Evolutionary conservation across 2,888 invertebrate species (phyloP).

Genomic region (Dromius quadrimaculatus): DNA sequence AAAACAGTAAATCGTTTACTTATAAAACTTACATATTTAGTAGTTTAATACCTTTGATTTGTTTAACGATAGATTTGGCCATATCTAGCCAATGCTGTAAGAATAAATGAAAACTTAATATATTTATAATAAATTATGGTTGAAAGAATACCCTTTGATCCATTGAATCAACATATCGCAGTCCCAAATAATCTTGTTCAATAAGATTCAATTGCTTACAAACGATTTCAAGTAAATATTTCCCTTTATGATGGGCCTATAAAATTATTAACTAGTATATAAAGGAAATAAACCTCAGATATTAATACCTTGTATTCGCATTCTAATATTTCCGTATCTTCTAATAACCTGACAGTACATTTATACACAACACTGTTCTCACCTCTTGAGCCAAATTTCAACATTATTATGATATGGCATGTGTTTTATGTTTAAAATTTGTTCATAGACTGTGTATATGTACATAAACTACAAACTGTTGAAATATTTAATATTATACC

Average conservation of each 20-base stretch:
- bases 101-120: conserved; percentile 52
- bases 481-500: not conserved
- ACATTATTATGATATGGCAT: conserved; percentile 61
- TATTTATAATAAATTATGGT: not conserved
- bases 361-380: conserved; percentile 84
- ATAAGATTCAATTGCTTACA: conserved; percentile 91
- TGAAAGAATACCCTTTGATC: conserved; percentile 81
- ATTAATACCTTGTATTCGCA: conserved; percentile 87
- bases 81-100: conserved; percentile 95
- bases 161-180: conserved; percentile 89
- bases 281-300: too few species aligned
- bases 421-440: conserved; percentile 30
- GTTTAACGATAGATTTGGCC: conserved; percentile 89
- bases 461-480: not conserved
- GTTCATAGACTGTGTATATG: not conserved
- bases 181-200: conserved; percentile 95
- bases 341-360: conserved; percentile 89
- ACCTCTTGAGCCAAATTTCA: conserved; percentile 72
- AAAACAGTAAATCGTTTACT: too few species aligned
- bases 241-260: conserved; percentile 90
- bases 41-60: conserved; percentile 82
- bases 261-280: conserved; percentile 61
- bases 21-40: not conserved
- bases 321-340: conserved; percentile 92
- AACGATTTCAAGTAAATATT: conserved; percentile 89